Evolutionary conservation across 2,797 vertebrate species (phyloP).

Genomic region (Hephaestus fuliginosus): DNA sequence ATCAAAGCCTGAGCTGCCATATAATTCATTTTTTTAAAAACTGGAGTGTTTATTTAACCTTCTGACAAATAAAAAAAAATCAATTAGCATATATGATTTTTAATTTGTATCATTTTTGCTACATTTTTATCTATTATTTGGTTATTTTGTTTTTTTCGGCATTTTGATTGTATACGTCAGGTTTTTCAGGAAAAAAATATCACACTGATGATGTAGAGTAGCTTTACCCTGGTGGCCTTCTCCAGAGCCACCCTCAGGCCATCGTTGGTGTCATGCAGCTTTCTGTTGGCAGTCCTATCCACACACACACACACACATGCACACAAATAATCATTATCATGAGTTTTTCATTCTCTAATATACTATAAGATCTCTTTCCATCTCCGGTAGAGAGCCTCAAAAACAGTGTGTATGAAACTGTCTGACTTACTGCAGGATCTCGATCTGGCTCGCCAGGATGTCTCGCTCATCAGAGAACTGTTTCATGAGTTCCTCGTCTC

Average conservation of each 20-base stretch:
- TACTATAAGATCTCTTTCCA: background rate
- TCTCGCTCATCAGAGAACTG: conserved; percentile 93
- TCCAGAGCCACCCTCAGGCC: conserved; percentile 91
- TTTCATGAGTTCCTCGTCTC: conserved; percentile 93
- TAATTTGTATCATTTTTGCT: too few species aligned
- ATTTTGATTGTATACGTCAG: too few species aligned
- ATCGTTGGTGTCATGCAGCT: conserved; percentile 96
- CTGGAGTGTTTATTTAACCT: too few species aligned
- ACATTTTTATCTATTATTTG: too few species aligned
- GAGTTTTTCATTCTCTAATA: background rate
- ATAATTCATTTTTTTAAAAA: too few species aligned
- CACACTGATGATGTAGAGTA: background rate
- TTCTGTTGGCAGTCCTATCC: conserved; percentile 93
- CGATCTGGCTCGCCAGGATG: conserved; percentile 93
- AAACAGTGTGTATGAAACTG: background rate
- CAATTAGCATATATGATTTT: too few species aligned
- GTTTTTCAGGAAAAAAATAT: too few species aligned
- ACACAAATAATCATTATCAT: conserved; percentile 4
- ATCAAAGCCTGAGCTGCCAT: too few species aligned
- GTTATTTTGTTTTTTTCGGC: too few species aligned
- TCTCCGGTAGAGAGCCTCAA: background rate
- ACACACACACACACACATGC: conserved; percentile 39
- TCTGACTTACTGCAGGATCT: conserved; percentile 93
- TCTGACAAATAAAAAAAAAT: too few species aligned
- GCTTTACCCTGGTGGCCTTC: conserved; percentile 83